A percentile compares a stretch with the other conserved stretches of the same genome.
These are phyloP conservation scores for Limnephilus rhombicus DNA, from an alignment of 2,888 invertebrate genomes.

Conservation along the genomic window DNA sequence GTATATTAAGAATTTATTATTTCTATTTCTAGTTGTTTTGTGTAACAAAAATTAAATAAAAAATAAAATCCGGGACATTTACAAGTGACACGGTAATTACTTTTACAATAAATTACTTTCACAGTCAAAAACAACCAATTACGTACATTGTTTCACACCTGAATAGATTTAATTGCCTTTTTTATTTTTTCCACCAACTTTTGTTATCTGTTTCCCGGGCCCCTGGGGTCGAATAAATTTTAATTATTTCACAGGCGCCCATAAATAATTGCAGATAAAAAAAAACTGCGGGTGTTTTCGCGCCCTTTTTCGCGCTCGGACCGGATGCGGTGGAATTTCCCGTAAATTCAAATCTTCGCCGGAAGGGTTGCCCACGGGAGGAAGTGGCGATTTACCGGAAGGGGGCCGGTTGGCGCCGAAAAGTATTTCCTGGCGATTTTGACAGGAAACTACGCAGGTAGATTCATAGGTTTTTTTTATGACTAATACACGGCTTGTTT, in stretches of 20 bases:
- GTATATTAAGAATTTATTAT: not conserved
- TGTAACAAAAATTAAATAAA: not conserved
- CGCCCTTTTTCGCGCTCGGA: not conserved
- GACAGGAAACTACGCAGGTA: slow-evolving; percentile 1
- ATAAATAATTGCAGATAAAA: slow-evolving; percentile 27
- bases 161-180: slow-evolving; percentile 1
- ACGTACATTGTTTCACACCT: not conserved
- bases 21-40: not conserved
- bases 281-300: slow-evolving; percentile 7
- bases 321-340: slow-evolving; percentile 12
- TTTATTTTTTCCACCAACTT: not conserved
- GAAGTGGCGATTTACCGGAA: slow-evolving; percentile 1
- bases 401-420: not conserved
- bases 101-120: not conserved
- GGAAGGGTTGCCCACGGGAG: slow-evolving; percentile 16
- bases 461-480: not conserved
- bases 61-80: not conserved
- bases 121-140: not conserved
- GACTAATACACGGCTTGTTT: not conserved
- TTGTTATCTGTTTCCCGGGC: not conserved
- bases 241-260: slow-evolving; percentile 18
- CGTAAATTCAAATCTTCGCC: slow-evolving; percentile 23
- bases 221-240: slow-evolving; percentile 14
- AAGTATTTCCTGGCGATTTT: not conserved
- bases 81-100: not conserved